Evolutionary conservation across 2,113 vertebrate genomes (phyloP), one percentile per base, ranked within the genome.

Genomic region (Ancistrus triradiatus): DNA sequence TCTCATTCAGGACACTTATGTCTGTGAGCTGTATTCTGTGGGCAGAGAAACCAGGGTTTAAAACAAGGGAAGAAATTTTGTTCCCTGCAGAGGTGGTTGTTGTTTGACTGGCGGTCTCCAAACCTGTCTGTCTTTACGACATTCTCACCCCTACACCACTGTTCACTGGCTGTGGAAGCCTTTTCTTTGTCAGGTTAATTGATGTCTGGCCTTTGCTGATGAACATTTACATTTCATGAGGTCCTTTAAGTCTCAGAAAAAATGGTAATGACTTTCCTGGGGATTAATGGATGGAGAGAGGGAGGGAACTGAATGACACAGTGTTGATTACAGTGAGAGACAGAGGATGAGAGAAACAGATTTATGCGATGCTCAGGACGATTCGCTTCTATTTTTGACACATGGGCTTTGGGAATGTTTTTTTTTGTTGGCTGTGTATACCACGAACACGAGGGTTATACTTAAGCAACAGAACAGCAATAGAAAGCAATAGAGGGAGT

Each of bases 211-310:
- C 49, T 65, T 72, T 64, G 63, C 62, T 74, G 71, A 68, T 24
- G 25, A 63, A 21, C 28, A 13, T 42, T 28, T 58, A 13, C 50
- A 69, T 71, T 66, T 55, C n/a, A 55, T 69, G 35, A 68, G 57
- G 46, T 60, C 72, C 62, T 70, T 79, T 77, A 77, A 82, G 80
- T 77, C 74, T 59, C 63, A 37, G 59, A 37, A 63, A 59, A 70
- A 37, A 52, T 47, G 80, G 80, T 79, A 75, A 78, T 82, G 61
- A 69, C 43, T 69, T 56, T 43, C 55, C 18, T 55, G 25, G 42
- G 42, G 50, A 65, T 18, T 18, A 35, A 19, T 6, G 13, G 11
- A 46, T 1, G 5, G 27, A 18, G n/a, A 17, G 7, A 47, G 19
- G 6, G 28, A 56, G 28, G 42, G 21, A 14, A 8, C 24, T 48